Evolutionary conservation across 1,140 invertebrate genomes (phyloP), one percentile per base, ranked within the genome.

Genomic region (Danaus plexippus): DNA sequence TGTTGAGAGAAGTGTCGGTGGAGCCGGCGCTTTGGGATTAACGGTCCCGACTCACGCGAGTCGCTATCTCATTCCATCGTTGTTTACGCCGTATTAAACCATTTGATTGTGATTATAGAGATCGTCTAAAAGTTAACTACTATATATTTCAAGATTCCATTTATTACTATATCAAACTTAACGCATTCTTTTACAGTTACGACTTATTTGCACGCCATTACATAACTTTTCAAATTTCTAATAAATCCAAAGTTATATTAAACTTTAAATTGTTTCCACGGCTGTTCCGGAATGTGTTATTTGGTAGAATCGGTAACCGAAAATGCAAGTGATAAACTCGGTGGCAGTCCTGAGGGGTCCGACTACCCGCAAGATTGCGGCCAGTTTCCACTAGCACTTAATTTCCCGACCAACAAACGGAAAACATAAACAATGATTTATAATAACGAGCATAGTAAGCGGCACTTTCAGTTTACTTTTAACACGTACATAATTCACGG

Each of bases 381-480:
- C 60, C 69, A 77, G 72, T 79, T 74, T 76, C 73, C 63, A 78
- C 77, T 75, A 75, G 67, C 75, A 80, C 75, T 84, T 81, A 84
- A 84, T 84, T 81, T 77, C 66, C 69, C 72, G 67, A 78, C 70
- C 61, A 79, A 78, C 77, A 83, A 86, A 85, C 83, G 80, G 83
- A 86, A 86, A 86, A 80, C 83, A 84, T 86, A 86, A 84, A 79
- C 83, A 85, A 85, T 87, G 83, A 87, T 87, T 87, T 87, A 87
- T 86, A 85, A 80, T 86, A 86, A 82, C 81, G 73, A 75, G 73
- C 74, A 77, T 77, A 82, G 71, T 83, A 73, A 74, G 78, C 71
- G 75, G 71, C 75, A 87, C 81, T 87, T 87, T 85, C 75, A 80
- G 81, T 86, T 86, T 85, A 87, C 81, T 87, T 87, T 86, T 85